Conservation (phyloP, 2,113 vertebrate species). For the Oxyura jamaicensis region DNA sequence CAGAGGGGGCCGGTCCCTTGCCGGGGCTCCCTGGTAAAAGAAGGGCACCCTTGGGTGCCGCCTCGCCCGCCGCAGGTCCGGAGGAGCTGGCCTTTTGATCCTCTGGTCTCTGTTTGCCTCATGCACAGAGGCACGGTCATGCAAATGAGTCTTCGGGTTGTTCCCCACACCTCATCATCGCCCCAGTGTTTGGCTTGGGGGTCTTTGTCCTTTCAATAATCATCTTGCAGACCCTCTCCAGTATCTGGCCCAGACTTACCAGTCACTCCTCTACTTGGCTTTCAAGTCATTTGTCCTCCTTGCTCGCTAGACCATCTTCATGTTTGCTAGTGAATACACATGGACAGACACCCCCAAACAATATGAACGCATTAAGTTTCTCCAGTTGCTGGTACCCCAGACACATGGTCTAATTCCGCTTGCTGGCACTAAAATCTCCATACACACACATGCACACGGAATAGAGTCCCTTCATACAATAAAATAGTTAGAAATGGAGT, state of each 20-base stretch:
- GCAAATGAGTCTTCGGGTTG: background rate
- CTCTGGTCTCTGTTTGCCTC: background rate
- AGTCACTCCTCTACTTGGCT: background rate
- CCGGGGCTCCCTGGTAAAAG: background rate
- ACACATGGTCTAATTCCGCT: fast-evolving
- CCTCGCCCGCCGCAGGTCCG: too few species aligned
- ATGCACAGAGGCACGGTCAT: background rate
- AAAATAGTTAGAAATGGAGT: background rate
- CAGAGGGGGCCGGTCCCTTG: fast-evolving
- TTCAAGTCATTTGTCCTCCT: background rate
- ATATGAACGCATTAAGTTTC: background rate
- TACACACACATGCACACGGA: background rate
- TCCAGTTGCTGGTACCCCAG: fast-evolving
- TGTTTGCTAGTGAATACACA: background rate
- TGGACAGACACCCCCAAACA: background rate
- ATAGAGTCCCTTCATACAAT: background rate
- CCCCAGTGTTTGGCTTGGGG: background rate
- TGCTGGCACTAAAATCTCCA: background rate
- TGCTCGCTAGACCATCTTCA: background rate
- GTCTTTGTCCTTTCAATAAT: background rate
- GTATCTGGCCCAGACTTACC: background rate
- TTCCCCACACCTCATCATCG: background rate
- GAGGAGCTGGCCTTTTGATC: background rate
- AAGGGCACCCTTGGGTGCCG: too few species aligned
- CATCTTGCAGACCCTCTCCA: background rate